A percentile compares a stretch with the other conserved stretches of the same genome.
These are phyloP conservation scores for Cladopsammia gracilis DNA, from an alignment of 64 coral and sea anemone species.

Conservation along the genomic window DNA sequence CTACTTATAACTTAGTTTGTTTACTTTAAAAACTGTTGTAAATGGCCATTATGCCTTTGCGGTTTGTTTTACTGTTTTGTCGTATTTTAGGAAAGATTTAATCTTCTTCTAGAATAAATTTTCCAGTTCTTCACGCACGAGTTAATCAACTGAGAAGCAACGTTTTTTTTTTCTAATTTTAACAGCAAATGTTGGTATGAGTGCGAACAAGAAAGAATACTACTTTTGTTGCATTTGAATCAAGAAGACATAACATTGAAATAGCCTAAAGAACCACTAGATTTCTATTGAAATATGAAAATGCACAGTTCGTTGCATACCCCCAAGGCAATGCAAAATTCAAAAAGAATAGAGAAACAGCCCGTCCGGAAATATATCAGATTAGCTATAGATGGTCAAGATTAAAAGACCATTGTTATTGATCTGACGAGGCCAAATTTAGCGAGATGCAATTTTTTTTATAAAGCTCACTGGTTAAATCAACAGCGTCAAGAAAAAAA, in stretches of 20 bases:
- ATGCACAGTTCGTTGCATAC: background rate
- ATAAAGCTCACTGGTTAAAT: too few species aligned
- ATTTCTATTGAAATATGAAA: too few species aligned
- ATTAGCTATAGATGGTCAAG: too few species aligned
- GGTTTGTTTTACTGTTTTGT: conserved; percentile 17
- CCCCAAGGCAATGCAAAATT: background rate
- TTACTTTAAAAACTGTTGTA: conserved; percentile 2
- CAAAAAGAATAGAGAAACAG: background rate
- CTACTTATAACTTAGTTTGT: background rate
- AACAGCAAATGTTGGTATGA: too few species aligned
- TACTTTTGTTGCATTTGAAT: background rate
- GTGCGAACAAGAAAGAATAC: background rate
- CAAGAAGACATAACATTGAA: background rate
- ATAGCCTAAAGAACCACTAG: too few species aligned
- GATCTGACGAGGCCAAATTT: too few species aligned
- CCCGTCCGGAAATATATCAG: conserved; percentile 3
- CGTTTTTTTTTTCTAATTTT: background rate
- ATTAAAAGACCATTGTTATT: too few species aligned
- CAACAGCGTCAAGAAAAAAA: background rate
- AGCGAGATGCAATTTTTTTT: too few species aligned
- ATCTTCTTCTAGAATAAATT: conserved; percentile 39
- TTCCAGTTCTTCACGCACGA: conserved; percentile 10
- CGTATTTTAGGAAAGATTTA: conserved; percentile 11
- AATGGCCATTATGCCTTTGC: conserved; percentile 5
- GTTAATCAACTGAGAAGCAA: background rate